Evolutionary conservation across 2,888 invertebrate genomes (phyloP).

Genomic region (Tiliacea citrago): DNA sequence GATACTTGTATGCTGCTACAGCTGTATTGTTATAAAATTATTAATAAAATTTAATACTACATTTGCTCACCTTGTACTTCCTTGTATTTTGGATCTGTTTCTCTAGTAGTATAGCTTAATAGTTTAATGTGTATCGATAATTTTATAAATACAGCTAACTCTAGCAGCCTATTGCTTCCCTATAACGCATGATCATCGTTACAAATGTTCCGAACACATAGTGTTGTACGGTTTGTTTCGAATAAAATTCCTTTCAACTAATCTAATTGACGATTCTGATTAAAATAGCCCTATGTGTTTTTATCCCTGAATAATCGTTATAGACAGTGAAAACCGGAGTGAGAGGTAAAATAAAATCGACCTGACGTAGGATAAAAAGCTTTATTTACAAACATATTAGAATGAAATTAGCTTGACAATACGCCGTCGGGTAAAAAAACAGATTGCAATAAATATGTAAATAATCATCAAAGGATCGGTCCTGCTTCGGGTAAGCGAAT

Average conservation of each 20-base stretch:
- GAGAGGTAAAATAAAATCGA: constrained; percentile 58
- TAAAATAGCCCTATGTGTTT: constrained; percentile 68
- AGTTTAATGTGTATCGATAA: constrained; percentile 73
- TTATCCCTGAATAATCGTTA: constrained; percentile 76
- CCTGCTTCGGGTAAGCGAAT: constrained; percentile 84
- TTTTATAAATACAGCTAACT: constrained; percentile 83
- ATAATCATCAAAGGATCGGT: constrained; percentile 83
- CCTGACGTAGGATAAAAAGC: constrained; percentile 65
- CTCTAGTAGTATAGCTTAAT: constrained; percentile 83
- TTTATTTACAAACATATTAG: constrained; percentile 67
- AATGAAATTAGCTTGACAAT: constrained; percentile 70
- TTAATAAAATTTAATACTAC: constrained; percentile 74
- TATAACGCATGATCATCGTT: constrained; percentile 80
- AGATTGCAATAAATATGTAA: constrained; percentile 90
- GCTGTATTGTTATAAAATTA: constrained; percentile 85
- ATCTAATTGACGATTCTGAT: constrained; percentile 58
- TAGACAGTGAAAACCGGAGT: constrained; percentile 88
- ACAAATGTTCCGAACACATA: constrained; percentile 69
- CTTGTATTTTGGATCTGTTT: constrained; percentile 86
- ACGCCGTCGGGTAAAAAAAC: constrained; percentile 78
- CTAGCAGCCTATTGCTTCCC: constrained; percentile 70
- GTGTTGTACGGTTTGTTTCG: constrained; percentile 62
- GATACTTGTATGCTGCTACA: constrained; percentile 72
- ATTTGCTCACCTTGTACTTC: constrained; percentile 89
- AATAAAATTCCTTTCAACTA: constrained; percentile 55